These are phyloP conservation scores for Actinernus sp. DNA, from an alignment of 92 coral and sea anemone species.

Conservation along the genomic window DNA sequence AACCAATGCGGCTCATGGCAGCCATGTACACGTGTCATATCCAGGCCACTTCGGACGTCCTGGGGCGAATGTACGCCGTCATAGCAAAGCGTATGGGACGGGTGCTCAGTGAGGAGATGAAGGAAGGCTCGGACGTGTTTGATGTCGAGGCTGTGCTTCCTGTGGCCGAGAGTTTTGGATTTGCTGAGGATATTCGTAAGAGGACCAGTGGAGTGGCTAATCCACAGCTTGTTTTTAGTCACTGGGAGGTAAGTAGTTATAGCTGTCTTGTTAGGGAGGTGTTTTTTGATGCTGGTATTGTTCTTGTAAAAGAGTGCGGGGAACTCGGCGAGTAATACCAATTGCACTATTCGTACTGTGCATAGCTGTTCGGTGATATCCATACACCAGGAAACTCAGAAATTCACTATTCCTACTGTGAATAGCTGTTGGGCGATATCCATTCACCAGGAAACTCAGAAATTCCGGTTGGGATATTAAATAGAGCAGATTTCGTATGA, in stretches of 20 bases:
- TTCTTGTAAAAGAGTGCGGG: no score
- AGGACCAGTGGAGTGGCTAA: constrained; percentile 96
- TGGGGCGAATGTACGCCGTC: constrained; percentile 99
- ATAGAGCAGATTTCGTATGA: no score
- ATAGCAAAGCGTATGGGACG: constrained; percentile 94
- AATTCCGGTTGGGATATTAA: no score
- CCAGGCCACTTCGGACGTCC: constrained; percentile 96
- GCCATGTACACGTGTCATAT: constrained; percentile 99
- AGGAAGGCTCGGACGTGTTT: constrained; percentile 97
- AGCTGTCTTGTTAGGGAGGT: no score
- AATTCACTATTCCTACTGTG: no score
- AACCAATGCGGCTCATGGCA: constrained; percentile 96
- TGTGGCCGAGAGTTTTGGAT: constrained; percentile 99
- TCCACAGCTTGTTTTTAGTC: constrained; percentile 95
- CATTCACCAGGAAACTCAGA: no score
- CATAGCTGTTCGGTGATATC: no score
- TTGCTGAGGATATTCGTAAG: constrained; percentile 95
- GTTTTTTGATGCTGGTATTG: no score
- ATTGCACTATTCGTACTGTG: no score
- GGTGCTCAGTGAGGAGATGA: constrained; percentile 94
- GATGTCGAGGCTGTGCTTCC: constrained; percentile 97
- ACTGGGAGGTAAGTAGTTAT: constrained; percentile 88
- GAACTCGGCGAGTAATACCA: no score
- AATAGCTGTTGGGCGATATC: no score
- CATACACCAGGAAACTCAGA: no score